phyloP scores from a whole-genome alignment of 1,140 invertebrate species.

The Pseudachorutes palmiensis region DNA sequence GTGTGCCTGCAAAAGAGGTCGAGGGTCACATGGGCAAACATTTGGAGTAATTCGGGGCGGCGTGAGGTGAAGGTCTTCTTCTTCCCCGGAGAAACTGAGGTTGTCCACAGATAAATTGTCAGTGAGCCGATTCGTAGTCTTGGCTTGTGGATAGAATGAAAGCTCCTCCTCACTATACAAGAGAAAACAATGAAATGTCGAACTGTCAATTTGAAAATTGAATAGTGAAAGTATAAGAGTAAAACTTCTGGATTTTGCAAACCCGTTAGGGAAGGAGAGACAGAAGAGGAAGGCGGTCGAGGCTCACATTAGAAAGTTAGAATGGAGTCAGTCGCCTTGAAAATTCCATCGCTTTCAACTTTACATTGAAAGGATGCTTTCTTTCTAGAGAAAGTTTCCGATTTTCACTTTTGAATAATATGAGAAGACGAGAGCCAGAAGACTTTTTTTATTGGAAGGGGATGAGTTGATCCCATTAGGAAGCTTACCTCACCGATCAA shows the following conservation, averaged over 20 bases:
- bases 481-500: neutral
- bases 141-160: conserved; percentile 24
- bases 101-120: conserved; percentile 36
- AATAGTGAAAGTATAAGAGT: neutral
- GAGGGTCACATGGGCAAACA: conserved; percentile 29
- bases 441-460: neutral
- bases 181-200: conserved; percentile 15
- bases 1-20: conserved; percentile 11
- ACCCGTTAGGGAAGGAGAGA: too few species aligned
- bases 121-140: conserved; percentile 19
- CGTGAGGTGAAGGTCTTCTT: conserved; percentile 32
- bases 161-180: conserved; percentile 32
- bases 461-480: conserved; percentile 1
- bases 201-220: neutral
- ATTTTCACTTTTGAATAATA: neutral
- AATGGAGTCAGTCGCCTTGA: neutral
- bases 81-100: conserved; percentile 31
- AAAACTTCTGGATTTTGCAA: neutral
- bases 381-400: neutral
- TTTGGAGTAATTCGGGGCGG: conserved; percentile 13
- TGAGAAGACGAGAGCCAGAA: neutral
- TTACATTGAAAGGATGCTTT: too few species aligned
- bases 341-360: neutral
- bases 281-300: too few species aligned
- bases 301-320: neutral